Base-by-base conservation (phyloP, 2,797 vertebrate species). In the Falco berigora region DNA sequence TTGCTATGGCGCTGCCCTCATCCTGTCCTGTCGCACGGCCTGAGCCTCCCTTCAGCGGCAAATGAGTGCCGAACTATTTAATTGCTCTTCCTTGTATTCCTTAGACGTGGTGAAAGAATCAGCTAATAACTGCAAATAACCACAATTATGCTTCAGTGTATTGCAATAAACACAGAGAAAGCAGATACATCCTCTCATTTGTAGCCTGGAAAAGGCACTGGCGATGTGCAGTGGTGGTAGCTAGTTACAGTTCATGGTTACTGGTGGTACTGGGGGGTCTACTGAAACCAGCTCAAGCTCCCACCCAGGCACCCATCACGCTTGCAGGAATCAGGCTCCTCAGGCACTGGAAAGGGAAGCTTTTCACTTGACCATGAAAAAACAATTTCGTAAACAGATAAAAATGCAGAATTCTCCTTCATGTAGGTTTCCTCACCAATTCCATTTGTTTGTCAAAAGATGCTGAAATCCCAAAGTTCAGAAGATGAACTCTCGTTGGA, bases 121-220 rank as follows among this genome's bases (percentile, higher is more conserved):
- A 90, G 63, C 71, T 94, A 62, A 32, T 47, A 88, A 56, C 19
- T 85, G 77, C 86, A 47, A 79, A 85, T 83, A 80, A 71, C 68
- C 66, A 79, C 24, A 6, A 0, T 63, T 86, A 86, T 73, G 80
- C 77, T 94, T 90, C 88, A 64, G 55, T 47, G 83, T 71, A 91
- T 79, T 0, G 2, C 59, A 95, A 96, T 95, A 96, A 97, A 96
- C 44, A 84, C 38, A 61, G 62, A 62, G 25, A 85, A 90, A 96
- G 67, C 42, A 82, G 71, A 18, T 5, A 63, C 1, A 4, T 86
- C 56, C 12, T 79, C 59, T 93, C 14, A 5, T 93, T 74, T 71
- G 38, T 40, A 75, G 75, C 38, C n/a, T 2, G 14, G 75, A 50
- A 81, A 63, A 71, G 36, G 72, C 52, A n/a, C 18, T 1, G 2